Conservation (phyloP, 92 coral and sea anemone species). For the Meandrina meandrites region DNA sequence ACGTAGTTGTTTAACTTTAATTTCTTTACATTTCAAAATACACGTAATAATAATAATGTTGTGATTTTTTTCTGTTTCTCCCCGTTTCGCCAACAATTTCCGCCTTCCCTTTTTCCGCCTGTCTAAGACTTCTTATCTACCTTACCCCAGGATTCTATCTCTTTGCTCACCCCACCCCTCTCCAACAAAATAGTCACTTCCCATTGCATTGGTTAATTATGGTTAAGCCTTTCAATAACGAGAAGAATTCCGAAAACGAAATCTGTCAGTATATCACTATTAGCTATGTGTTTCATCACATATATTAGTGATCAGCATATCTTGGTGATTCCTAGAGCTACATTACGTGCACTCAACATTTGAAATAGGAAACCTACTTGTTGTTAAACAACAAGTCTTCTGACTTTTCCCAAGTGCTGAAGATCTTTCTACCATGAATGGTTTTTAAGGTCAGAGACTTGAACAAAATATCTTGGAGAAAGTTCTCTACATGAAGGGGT, state of each 20-base stretch:
- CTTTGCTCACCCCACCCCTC: neutral
- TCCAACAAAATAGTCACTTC: neutral
- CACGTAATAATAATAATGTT: too few species aligned
- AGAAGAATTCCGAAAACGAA: too few species aligned
- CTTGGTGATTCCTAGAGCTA: neutral
- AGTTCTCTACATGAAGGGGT: slow-evolving; percentile 81
- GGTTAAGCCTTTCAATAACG: neutral
- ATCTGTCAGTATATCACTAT: neutral
- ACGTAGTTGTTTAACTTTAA: too few species aligned
- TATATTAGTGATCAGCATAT: too few species aligned
- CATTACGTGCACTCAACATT: neutral
- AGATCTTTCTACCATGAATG: slow-evolving; percentile 78
- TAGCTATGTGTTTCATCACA: neutral
- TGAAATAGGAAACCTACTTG: slow-evolving; percentile 50
- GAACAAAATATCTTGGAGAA: slow-evolving; percentile 69
- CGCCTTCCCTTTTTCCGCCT: too few species aligned
- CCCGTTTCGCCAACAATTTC: too few species aligned
- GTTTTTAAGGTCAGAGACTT: slow-evolving; percentile 74
- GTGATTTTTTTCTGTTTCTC: too few species aligned
- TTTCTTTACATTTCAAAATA: too few species aligned
- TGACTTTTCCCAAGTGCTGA: slow-evolving; percentile 84
- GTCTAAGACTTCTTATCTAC: too few species aligned
- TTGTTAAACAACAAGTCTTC: slow-evolving; percentile 70
- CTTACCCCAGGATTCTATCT: too few species aligned
- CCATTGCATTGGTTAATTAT: neutral